Percentiles rank a stretch among this genome's conserved stretches.
Evolutionary conservation across 2,797 vertebrate genomes (phyloP).

Genomic region (Leptatherina wallacei): DNA sequence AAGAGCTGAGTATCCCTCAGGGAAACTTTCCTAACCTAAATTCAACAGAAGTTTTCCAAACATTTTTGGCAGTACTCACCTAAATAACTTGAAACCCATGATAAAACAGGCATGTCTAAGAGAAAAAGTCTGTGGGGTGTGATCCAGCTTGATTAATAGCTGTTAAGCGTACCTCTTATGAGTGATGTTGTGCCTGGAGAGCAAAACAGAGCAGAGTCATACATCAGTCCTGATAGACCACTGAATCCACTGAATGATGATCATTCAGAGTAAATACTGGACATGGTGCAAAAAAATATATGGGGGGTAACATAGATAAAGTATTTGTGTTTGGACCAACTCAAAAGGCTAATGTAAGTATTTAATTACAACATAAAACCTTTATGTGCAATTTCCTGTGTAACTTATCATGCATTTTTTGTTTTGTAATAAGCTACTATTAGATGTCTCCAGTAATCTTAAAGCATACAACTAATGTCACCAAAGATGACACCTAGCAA

Average conservation of each 20-base stretch:
- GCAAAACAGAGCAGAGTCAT: conserved; percentile 86
- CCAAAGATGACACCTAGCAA: no score
- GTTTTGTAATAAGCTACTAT: no score
- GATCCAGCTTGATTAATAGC: conserved; percentile 89
- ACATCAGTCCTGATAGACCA: conserved; percentile 83
- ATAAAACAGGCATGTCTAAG: conserved; percentile 10
- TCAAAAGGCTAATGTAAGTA: no score
- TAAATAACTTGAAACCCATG: conserved; percentile 29
- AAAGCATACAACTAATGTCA: no score
- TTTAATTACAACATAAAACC: no score
- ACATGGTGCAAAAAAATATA: conserved; percentile 88
- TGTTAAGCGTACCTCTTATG: conserved; percentile 86
- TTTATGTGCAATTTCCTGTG: no score
- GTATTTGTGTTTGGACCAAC: no score
- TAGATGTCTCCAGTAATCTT: no score
- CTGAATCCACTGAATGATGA: conserved; percentile 91
- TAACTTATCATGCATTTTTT: no score
- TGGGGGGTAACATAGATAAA: conserved; percentile 20
- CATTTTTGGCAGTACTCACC: conserved; percentile 13
- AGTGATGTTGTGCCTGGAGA: conserved; percentile 89
- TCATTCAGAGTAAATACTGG: conserved; percentile 89
- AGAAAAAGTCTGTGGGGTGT: conserved; percentile 37
- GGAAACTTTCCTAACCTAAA: conserved; percentile 1
- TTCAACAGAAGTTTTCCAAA: conserved; percentile 3
- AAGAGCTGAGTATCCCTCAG: conserved; percentile 1